Base-by-base conservation (phyloP, 1,140 invertebrate species). In the Drosophila ercepeae region DNA sequence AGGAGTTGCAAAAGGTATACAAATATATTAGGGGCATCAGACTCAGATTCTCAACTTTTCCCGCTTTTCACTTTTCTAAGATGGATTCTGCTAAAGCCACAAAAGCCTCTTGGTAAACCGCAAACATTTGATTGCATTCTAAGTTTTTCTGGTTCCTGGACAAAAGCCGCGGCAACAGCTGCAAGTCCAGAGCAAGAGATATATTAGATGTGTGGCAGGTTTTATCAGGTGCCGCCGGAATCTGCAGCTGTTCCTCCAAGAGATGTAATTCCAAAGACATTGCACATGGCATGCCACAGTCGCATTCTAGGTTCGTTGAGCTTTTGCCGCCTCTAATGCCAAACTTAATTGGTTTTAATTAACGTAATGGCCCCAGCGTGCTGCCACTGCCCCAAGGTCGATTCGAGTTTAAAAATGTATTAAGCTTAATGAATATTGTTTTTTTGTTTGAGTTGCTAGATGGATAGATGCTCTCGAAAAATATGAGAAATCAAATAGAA, bases 321-420 rank as follows among this genome's bases (percentile, higher is more conserved):
- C 64, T 68, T 61, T 46, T 32, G 60, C 60, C 60, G 60, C 60
- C 23, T 64, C 60, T 67, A 68, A 68, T 68, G 48, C 64, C 64
- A 48, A 19, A 67, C 48, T 53, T 68, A 67, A 68, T 68, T 68
- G 61, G 60, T 13, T 21, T 68, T 68, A 68, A 68, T 68, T 68
- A 68, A 67, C 32, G 39, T 68, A 67, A 32, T 53, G 23, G 39
- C 49, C 49, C 50, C 42, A 61, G 36, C 36, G 25, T 54, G 50
- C 9, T 25, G 50, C 27, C 48, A 39, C 9, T 25, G 50, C 27
- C 48, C 36, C 64, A 68, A 68, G 64, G 64, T 68, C 64, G 27
- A 45, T 67, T 53, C 36, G 13, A 25, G 60, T 32, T 44, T 67
- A 39, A 39, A 39, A 16, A 13, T 5, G 16, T 21, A 27, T 29